Percentiles rank a stretch among this genome's conserved stretches.
Evolutionary conservation across 2,888 invertebrate genomes (phyloP).

Genomic region (Stenolophus ochropezus): DNA sequence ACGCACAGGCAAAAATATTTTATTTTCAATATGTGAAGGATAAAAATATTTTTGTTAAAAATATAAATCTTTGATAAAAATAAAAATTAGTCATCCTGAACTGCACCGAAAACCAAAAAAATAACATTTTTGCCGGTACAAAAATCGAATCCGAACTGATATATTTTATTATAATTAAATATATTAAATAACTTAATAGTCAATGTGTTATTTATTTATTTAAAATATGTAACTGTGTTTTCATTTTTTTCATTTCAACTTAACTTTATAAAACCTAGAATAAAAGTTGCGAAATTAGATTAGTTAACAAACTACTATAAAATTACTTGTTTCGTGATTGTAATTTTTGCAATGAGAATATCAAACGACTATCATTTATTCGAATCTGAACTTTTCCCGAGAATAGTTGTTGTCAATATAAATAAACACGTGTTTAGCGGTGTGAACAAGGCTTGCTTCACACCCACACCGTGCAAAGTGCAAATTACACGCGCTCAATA

Average conservation of each 20-base stretch:
- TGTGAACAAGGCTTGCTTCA: neutral
- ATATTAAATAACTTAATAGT: no score
- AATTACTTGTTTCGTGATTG: neutral
- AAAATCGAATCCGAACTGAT: no score
- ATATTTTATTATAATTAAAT: no score
- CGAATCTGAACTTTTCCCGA: conserved; percentile 27
- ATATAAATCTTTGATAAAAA: no score
- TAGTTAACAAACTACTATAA: neutral
- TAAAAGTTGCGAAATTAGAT: neutral
- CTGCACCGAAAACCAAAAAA: no score
- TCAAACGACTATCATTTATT: conserved; percentile 31
- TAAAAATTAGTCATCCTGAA: no score
- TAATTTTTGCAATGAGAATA: conserved; percentile 14
- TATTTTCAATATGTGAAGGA: no score
- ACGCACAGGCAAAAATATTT: no score
- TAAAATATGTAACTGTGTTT: neutral
- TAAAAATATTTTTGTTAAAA: no score
- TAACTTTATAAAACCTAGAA: no score
- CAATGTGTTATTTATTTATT: neutral
- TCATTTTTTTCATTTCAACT: neutral
- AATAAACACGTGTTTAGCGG: conserved; percentile 53
- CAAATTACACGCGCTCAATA: conserved; percentile 55
- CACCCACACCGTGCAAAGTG: conserved; percentile 47
- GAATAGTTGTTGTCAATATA: conserved; percentile 47
- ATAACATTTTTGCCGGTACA: no score